phyloP scores from a whole-genome alignment of 2,797 vertebrate species.

The Oophaga sylvatica region DNA sequence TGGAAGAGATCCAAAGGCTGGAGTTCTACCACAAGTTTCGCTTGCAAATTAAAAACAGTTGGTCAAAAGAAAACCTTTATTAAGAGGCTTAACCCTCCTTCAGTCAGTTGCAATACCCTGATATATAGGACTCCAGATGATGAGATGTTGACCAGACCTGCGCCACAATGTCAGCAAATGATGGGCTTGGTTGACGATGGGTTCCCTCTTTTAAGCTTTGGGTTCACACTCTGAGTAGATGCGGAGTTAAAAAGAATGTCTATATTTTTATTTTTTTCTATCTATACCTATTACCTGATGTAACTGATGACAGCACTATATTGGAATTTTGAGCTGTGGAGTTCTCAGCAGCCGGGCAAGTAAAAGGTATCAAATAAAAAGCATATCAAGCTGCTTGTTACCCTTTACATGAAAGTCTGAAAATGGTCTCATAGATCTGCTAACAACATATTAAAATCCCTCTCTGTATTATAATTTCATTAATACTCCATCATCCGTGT shows the following conservation, averaged over 20 bases:
- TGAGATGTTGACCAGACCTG: background rate
- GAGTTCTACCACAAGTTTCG: conserved; percentile 88
- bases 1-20: conserved; percentile 83
- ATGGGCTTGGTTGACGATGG: background rate
- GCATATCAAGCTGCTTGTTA: background rate
- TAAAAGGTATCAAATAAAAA: background rate
- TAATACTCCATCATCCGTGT: background rate
- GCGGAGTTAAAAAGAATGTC: background rate
- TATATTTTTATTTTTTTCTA: background rate
- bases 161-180: background rate
- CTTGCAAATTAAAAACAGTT: conserved; percentile 88
- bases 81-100: conserved; percentile 78
- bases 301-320: conserved; percentile 15
- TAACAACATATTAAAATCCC: background rate
- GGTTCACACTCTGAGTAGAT: background rate
- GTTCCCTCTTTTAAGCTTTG: background rate
- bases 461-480: conserved; percentile 6
- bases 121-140: background rate
- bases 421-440: background rate
- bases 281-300: background rate
- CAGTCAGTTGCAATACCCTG: conserved; percentile 18
- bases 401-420: background rate
- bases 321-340: background rate
- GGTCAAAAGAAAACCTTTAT: conserved; percentile 82
- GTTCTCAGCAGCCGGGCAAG: background rate